Base-by-base conservation (phyloP, 2,797 vertebrate genomes). In the Psittacula derbiana region DNA sequence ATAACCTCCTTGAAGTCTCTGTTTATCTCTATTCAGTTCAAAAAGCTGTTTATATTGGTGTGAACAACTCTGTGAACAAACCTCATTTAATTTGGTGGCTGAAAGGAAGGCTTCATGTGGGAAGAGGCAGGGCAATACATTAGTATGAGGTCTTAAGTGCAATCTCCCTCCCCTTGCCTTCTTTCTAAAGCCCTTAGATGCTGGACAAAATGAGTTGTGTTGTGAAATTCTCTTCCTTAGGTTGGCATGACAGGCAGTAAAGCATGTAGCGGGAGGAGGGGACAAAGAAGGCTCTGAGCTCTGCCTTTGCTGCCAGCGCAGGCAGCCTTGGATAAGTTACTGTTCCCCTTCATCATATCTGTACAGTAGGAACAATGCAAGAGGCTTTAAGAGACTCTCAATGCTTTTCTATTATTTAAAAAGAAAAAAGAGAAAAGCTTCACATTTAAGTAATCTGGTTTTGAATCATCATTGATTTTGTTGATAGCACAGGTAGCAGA, bases 391-490 rank as follows among this genome's bases (percentile, higher is more conserved):
- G 46, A 46, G 14, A 2, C 31, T 81, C 24, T 30, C 1, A 0
- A 4, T 73, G 40, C 9, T 88, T 52, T 74, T 52, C 20, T 67
- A 36, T 66, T 70, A 12, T 36, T 76, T 4, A 19, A 31, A 82
- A 74, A 33, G 4, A 5, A 24, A 28, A 20, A 66, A 33, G 46
- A 12, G 3, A 52, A 30, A 80, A 52, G 17, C 16, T 79, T 87
- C 8, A 4, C 2, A 0, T 70, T 50, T 40, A n/a, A 36, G 30
- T 23, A 27, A 11, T 25, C 25, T 5, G 3, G 0, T 46, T 83
- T 62, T 47, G 20, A 72, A 6, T 81, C 6, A 23, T 31, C 13
- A 3, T 79, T 38, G 19, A 20, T 74, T 55, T 19, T 79, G 24
- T 55, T 81, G 72, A 5, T 27, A 16, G 55, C 41, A 31, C 27